Evolutionary conservation across 2,888 invertebrate species (phyloP).

Genomic region (Agonopterix alstromeriana): DNA sequence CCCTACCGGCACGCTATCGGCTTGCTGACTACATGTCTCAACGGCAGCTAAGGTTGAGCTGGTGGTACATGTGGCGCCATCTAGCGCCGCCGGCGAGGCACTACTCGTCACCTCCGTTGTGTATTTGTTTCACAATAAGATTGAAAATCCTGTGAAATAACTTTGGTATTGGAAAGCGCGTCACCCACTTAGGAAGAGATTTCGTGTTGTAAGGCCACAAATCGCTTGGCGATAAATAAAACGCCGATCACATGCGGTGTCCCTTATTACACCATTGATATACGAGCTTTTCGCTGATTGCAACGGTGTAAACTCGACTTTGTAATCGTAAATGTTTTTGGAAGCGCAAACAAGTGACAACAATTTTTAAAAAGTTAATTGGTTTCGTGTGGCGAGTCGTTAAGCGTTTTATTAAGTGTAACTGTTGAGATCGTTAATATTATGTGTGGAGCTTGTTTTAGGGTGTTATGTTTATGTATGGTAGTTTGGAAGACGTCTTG

Average conservation of each 20-base stretch:
- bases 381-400: constrained; percentile 7
- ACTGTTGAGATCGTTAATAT: not conserved
- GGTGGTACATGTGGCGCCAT: too few relatives aligned
- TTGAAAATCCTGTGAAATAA: too few relatives aligned
- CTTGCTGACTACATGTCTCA: too few relatives aligned
- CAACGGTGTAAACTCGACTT: constrained; percentile 30
- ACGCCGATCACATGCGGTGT: constrained; percentile 61
- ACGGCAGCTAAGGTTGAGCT: too few relatives aligned
- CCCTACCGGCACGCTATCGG: too few relatives aligned
- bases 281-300: constrained; percentile 39
- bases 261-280: constrained; percentile 57
- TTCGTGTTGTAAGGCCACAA: constrained; percentile 58
- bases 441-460: too few relatives aligned
- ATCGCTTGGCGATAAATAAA: constrained; percentile 55
- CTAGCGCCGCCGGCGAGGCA: too few relatives aligned
- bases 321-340: constrained; percentile 22
- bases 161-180: too few relatives aligned
- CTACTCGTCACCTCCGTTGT: too few relatives aligned
- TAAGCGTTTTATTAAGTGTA: not conserved
- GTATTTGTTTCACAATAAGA: too few relatives aligned
- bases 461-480: too few relatives aligned
- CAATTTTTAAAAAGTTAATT: constrained; percentile 9
- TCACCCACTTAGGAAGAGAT: constrained; percentile 12
- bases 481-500: too few relatives aligned
- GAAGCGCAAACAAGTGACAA: constrained; percentile 11